Evolutionary conservation across 2,888 invertebrate species (phyloP).

Genomic region (Enchytraeus crypticus): DNA sequence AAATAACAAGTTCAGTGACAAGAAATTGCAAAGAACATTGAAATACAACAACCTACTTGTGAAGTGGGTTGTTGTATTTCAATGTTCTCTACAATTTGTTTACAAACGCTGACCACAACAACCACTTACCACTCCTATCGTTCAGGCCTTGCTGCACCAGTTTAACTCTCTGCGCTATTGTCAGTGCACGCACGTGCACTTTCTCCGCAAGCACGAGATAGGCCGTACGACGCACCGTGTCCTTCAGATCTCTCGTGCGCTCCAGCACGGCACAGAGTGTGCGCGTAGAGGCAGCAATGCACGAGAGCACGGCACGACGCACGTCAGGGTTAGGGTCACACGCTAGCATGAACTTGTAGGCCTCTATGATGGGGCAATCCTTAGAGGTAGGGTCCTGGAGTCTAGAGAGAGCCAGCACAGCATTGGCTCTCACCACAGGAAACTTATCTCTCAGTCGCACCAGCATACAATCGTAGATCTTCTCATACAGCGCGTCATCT

Average conservation of each 20-base stretch:
- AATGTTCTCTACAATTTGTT: too few relatives aligned
- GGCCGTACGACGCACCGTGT: conserved; percentile 61
- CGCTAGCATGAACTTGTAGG: conserved; percentile 42
- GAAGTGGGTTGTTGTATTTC: too few relatives aligned
- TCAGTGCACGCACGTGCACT: conserved; percentile 56
- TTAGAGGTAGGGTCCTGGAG: conserved; percentile 70
- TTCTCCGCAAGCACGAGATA: conserved; percentile 53
- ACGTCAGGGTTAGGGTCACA: conserved; percentile 69
- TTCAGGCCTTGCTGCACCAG: conserved; percentile 59
- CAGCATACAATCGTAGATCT: conserved; percentile 63
- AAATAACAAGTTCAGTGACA: too few relatives aligned
- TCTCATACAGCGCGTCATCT: conserved; percentile 67
- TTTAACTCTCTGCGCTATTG: conserved; percentile 59
- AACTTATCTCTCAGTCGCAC: conserved; percentile 61
- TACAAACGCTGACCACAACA: conserved; percentile 39
- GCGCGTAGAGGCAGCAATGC: conserved; percentile 63
- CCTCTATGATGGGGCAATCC: conserved; percentile 65
- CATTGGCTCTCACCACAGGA: conserved; percentile 68
- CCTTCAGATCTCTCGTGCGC: conserved; percentile 68
- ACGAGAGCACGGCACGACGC: conserved; percentile 60
- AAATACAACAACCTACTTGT: too few relatives aligned
- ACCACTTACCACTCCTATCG: conserved; percentile 55
- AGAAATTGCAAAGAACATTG: too few relatives aligned
- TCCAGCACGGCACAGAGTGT: conserved; percentile 65
- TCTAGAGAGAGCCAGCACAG: conserved; percentile 67